phyloP scores from a whole-genome alignment of 1,140 invertebrate species.

The Bombus superbus region DNA sequence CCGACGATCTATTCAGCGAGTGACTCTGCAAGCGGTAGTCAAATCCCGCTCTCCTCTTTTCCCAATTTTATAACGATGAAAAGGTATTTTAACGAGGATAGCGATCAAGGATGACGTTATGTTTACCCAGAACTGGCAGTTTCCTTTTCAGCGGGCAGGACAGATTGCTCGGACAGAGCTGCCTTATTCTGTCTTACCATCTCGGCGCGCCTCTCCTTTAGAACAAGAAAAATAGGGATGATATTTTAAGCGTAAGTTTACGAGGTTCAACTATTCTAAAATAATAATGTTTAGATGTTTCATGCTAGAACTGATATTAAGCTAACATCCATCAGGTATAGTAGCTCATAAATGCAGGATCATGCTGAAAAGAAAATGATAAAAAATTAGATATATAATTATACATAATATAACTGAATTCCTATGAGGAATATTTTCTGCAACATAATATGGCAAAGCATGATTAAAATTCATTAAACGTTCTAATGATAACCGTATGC shows the following conservation, averaged over 20 bases:
- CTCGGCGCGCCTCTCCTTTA: constrained; percentile 92
- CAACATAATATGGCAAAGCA: constrained; percentile 56
- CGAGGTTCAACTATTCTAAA: background rate
- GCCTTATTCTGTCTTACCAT: constrained; percentile 93
- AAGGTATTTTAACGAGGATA: constrained; percentile 43
- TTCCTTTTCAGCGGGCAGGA: constrained; percentile 77
- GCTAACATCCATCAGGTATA: constrained; percentile 41
- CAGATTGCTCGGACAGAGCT: constrained; percentile 78
- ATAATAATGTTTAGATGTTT: constrained; percentile 11
- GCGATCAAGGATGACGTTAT: constrained; percentile 7
- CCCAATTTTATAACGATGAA: constrained; percentile 41
- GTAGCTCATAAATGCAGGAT: constrained; percentile 34
- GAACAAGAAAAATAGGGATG: constrained; percentile 61
- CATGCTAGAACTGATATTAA: constrained; percentile 59
- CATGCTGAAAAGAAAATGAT: constrained; percentile 52
- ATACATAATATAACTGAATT: constrained; percentile 3
- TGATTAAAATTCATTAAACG: constrained; percentile 37
- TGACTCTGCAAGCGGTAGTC: constrained; percentile 45
- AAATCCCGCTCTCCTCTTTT: constrained; percentile 39
- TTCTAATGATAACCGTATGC: constrained; percentile 20
- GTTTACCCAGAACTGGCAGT: constrained; percentile 86
- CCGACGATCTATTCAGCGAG: constrained; percentile 44
- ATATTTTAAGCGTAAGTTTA: background rate
- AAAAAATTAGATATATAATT: constrained; percentile 1
- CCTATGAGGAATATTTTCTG: constrained; percentile 3